phyloP scores from a whole-genome alignment of 1,140 invertebrate genomes.

The Hirudo medicinalis region DNA sequence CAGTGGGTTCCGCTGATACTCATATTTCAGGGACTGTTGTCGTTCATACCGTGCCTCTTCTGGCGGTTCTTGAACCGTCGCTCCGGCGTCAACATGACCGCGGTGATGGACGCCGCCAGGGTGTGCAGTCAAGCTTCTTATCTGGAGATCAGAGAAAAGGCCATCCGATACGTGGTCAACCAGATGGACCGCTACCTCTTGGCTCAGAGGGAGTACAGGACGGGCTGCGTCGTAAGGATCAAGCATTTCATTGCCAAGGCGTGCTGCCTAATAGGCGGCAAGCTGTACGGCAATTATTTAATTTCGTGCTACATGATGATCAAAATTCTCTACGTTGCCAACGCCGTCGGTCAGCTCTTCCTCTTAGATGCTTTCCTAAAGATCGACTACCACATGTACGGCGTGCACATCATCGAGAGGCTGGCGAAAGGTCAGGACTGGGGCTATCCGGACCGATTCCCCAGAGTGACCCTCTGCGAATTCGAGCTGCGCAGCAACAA shows the following conservation, averaged over 20 bases:
- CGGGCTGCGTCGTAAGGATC: slow-evolving; percentile 28
- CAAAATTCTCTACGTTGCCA: slow-evolving; percentile 43
- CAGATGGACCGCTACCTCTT: slow-evolving; percentile 25
- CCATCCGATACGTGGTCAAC: slow-evolving; percentile 34
- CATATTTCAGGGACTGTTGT: slow-evolving; percentile 36
- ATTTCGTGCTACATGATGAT: slow-evolving; percentile 42
- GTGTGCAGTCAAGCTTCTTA: slow-evolving; percentile 34
- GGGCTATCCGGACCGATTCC: slow-evolving; percentile 38
- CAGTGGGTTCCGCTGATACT: slow-evolving; percentile 46
- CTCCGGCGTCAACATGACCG: slow-evolving; percentile 41
- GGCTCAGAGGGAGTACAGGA: slow-evolving; percentile 21
- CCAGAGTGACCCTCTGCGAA: slow-evolving; percentile 44
- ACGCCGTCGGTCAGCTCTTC: slow-evolving; percentile 44
- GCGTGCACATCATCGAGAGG: slow-evolving; percentile 39
- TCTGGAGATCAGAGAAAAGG: slow-evolving; percentile 36
- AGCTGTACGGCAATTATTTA: slow-evolving; percentile 42
- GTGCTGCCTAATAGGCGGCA: slow-evolving; percentile 33
- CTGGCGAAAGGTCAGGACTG: slow-evolving; percentile 39
- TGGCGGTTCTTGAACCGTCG: slow-evolving; percentile 45
- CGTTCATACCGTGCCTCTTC: slow-evolving; percentile 42
- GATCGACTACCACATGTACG: slow-evolving; percentile 42
- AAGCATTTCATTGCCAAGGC: slow-evolving; percentile 17
- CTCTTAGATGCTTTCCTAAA: slow-evolving; percentile 44
- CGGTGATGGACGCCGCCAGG: slow-evolving; percentile 25
- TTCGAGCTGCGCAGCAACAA: slow-evolving; percentile 40